Evolutionary conservation across 2,797 vertebrate genomes (phyloP), one percentile per base, ranked within the genome.

Genomic region (Gobionotothen gibberifrons): DNA sequence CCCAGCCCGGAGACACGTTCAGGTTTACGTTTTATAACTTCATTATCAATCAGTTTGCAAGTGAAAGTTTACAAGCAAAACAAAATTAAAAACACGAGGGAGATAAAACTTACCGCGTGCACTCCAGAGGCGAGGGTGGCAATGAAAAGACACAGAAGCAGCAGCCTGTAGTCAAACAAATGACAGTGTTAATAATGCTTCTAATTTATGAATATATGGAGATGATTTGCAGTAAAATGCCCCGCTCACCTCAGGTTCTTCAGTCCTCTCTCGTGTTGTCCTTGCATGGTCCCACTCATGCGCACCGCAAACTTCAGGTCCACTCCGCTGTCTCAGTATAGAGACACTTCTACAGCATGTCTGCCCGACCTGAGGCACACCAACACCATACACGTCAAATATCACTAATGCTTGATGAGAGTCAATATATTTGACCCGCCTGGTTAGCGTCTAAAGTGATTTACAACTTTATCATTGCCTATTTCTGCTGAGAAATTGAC

Each of bases 51-150:
- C 32, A 29, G 22, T 76, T 72, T 78, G 47, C 11, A 43, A 26
- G 16, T 36, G 1, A 46, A 46, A 57, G 14, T 22, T 10, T 8
- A 55, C 19, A 51, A 47, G 48, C n/a, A 69, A 4, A 2, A 29
- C 56, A 40, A 32, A 19, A 52, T 12, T 0, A 42, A 39, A 46
- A 63, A 36, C 48, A 69, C 9, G 46, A 69, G 63, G 39, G 52
- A 52, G 44, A 40, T 15, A 22, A 40, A 57, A 95, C 95, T 95
- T 90, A 96, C 95, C 63, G 93, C 94, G 39, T 89, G 76, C 19
- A 69, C 94, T 85, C 74, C 85, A 4, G 92, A 69, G 39, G 78
- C 69, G 66, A 95, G 81, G 80, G 92, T 52, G 78, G 87, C 59
- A 7, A 93, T 13, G 62, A n/a, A 63, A 73, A 94, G 65, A 79